Conservation (phyloP, 2,888 invertebrate species). For the Marasmarcha lunaedactyla region DNA sequence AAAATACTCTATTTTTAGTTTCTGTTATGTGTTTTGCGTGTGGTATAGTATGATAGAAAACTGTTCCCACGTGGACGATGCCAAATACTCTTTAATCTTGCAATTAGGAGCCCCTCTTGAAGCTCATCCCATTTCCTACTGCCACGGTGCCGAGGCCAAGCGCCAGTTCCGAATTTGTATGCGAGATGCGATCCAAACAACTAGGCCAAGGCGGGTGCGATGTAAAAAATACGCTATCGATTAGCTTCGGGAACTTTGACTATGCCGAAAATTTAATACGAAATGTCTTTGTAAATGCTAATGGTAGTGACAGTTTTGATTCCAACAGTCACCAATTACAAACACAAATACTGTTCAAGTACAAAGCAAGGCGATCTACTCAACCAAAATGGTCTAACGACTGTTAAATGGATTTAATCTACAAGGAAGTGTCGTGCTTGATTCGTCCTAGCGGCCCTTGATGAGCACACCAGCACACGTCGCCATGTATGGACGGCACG, state of each 20-base stretch:
- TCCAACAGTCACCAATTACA: no score
- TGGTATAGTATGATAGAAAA: no score
- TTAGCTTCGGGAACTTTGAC: background rate
- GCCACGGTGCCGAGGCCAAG: background rate
- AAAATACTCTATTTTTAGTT: no score
- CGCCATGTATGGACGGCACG: conserved; percentile 4
- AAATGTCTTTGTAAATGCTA: no score
- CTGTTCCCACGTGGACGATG: no score
- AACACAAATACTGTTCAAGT: no score
- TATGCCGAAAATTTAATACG: no score
- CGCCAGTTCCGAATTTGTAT: background rate
- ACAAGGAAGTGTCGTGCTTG: conserved; percentile 56
- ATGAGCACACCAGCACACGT: conserved; percentile 19
- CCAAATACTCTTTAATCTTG: no score
- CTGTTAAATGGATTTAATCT: conserved; percentile 44
- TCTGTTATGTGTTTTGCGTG: no score
- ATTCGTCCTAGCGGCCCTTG: conserved; percentile 57
- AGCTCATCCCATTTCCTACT: background rate
- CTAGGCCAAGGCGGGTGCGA: background rate
- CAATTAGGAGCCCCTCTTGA: background rate
- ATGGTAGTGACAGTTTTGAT: no score
- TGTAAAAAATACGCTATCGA: background rate
- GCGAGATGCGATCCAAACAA: conserved; percentile 1
- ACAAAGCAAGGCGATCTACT: conserved; percentile 37
- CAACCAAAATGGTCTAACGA: conserved; percentile 37